Base-by-base conservation (phyloP, 1,140 invertebrate genomes). In the Brachionus asplanchnoidis region DNA sequence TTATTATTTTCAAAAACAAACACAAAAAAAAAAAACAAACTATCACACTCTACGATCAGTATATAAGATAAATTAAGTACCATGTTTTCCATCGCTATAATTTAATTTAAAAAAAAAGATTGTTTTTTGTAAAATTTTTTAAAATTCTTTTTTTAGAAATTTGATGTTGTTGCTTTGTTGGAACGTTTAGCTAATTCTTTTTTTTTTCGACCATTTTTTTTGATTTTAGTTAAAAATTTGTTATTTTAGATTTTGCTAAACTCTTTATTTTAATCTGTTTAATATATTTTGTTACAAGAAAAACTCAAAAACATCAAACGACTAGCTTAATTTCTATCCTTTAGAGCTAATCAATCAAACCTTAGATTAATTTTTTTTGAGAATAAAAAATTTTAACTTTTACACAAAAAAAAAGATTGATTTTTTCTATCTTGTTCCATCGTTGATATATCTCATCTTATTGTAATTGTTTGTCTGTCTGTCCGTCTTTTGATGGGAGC, bases 81-180 rank as follows among this genome's bases (percentile, higher is more conserved):
- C 66, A 36, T 68, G 26, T 68, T 68, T 68, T 68, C 32, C 32
- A 68, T 32, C 26, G 32, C 66, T 68, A 68, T 32, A 68, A 68
- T 68, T 68, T 32, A 68, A 68, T 68, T 32, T 68, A 68, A 68
- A 68, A 68, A 68, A 65, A 68, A 68, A 68, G 32, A 40, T 68
- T 68, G 53, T 68, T 68, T 68, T 68, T 68, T 68, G 66, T 68
- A 68, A 68, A 68, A 68, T 68, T 68, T 68, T 68, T 68, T 68
- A 32, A 32, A 68, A 68, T 32, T 68, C 53, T 60, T 60, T 60
- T 68, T 68, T 68, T 68, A 68, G 32, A 68, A 68, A 32, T 68
- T 68, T 40, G 66, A 68, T 68, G 66, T 68, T 68, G 66, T 68
- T 68, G 66, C 66, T 68, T 68, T 68, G 66, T 68, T 68, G 26